Evolutionary conservation across 2,797 vertebrate species (phyloP).

Genomic region (Coreius guichenoti): DNA sequence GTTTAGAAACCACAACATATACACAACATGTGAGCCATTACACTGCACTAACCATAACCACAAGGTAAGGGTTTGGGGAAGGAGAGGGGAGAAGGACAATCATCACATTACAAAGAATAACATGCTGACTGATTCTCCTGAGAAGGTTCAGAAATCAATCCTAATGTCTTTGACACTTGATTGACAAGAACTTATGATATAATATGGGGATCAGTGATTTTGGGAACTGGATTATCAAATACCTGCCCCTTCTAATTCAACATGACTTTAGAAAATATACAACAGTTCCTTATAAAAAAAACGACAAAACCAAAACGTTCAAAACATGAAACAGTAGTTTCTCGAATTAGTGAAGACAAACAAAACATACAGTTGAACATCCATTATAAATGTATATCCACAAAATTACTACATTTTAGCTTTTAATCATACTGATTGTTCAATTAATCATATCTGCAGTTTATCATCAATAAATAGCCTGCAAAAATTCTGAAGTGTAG

Average conservation of each 20-base stretch:
- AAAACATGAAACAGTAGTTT: conserved; percentile 16
- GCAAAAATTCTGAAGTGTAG: neutral
- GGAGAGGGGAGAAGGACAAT: conserved; percentile 49
- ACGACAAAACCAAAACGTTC: conserved; percentile 11
- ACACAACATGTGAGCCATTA: conserved; percentile 80
- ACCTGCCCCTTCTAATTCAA: conserved; percentile 12
- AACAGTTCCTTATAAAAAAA: neutral
- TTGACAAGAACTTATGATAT: neutral
- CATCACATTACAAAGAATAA: conserved; percentile 35
- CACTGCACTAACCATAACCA: conserved; percentile 71
- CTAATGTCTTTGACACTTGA: neutral
- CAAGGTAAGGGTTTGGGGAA: conserved; percentile 57
- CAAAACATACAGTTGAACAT: neutral
- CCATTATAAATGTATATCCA: neutral
- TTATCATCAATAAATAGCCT: neutral
- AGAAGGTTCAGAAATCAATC: neutral
- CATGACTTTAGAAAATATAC: conserved; percentile 10
- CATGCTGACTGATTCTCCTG: conserved; percentile 27
- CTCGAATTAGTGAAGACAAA: conserved; percentile 13
- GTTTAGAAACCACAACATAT: conserved; percentile 85
- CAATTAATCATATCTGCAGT: neutral
- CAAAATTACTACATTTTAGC: neutral
- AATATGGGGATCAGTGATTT: neutral
- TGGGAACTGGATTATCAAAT: conserved; percentile 3
- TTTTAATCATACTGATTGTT: neutral